Evolutionary conservation across 2,888 invertebrate species (phyloP), one percentile per base, ranked within the genome.

Genomic region (Gryllus longicercus): DNA sequence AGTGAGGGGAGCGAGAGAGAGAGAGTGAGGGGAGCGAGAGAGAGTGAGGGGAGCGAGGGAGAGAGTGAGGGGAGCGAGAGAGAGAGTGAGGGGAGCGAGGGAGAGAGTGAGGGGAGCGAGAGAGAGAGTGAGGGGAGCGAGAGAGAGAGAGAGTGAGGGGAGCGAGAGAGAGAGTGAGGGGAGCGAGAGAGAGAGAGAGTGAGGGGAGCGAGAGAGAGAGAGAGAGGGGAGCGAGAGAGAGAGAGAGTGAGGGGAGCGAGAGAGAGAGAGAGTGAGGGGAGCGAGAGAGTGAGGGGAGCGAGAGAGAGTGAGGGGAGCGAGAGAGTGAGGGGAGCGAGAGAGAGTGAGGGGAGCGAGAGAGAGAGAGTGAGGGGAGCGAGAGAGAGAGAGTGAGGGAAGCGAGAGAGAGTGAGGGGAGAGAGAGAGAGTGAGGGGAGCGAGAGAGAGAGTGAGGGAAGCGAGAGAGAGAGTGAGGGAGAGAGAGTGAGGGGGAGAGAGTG

Each of bases 121-220:
- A 88, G 95, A 84, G 96, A 96, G 85, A 90, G 92, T 75, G 95
- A 96, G 85, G 94, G 82, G 94, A 94, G n/a, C n/a, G 83, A 94
- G 95, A 82, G 86, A 94, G 77, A 89, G 93, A 83, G 50, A 0
- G 21, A 3, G 21, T 1, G 50, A 50, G 18, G 1, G 38, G 38
- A 4, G 18, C 8, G 49, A 1, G 38, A 4, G 38, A 21, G 49
- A 50, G 21, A 77, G n/a, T 11, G 21, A 49, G 12, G 1, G 11
- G n/a, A 3, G 16, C 0, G 5, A 5, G 25, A 4, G 49, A 8
- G 49, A 0, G 38, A 8, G 18, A 38, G 75, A 76, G 75, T 38
- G 50, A 5, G n/a, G 38, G 85, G 88, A 95, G 82, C 89, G 93
- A 80, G 93, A 94, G 84, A 88, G 95, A 84, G 96, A 96, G 85